A percentile compares a stretch with the other conserved stretches of the same genome.
phyloP scores from a whole-genome alignment of 2,888 invertebrate species.

The Caenorhabditis afra region DNA sequence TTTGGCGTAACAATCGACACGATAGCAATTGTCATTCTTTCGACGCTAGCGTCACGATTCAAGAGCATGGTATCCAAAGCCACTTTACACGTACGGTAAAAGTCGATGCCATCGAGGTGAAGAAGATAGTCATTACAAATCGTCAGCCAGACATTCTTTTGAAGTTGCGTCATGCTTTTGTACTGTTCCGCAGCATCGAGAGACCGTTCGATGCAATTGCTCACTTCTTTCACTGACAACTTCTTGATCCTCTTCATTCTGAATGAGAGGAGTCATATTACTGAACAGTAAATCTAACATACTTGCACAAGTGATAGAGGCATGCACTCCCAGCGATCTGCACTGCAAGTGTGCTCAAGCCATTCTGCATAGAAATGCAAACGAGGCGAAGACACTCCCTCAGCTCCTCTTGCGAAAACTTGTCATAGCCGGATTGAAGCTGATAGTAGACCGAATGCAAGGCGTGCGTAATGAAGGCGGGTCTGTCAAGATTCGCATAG shows the following conservation, averaged over 20 bases:
- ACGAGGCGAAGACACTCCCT: constrained; percentile 63
- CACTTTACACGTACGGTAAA: constrained; percentile 85
- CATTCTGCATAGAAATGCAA: constrained; percentile 67
- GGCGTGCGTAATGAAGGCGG: constrained; percentile 68
- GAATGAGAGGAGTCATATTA: constrained; percentile 13
- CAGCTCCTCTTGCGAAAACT: constrained; percentile 64
- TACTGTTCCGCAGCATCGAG: constrained; percentile 70
- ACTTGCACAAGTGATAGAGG: constrained; percentile 74
- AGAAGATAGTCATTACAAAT: constrained; percentile 87
- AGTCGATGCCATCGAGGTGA: constrained; percentile 84
- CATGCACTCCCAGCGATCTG: constrained; percentile 75
- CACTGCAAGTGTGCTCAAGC: constrained; percentile 62
- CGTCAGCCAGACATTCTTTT: constrained; percentile 83
- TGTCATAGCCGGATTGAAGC: constrained; percentile 68
- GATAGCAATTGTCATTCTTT: constrained; percentile 88
- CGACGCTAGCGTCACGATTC: constrained; percentile 68
- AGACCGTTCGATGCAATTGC: constrained; percentile 68
- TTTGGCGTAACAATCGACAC: constrained; percentile 86
- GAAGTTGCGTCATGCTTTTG: constrained; percentile 67
- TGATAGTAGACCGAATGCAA: constrained; percentile 70
- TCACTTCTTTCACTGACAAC: constrained; percentile 60
- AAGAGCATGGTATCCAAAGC: constrained; percentile 85
- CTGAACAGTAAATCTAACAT: constrained; percentile 14
- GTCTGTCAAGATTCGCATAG: constrained; percentile 64
- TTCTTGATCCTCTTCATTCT: constrained; percentile 70